phyloP scores from a whole-genome alignment of 2,797 vertebrate genomes.

The Iguana delicatissima region DNA sequence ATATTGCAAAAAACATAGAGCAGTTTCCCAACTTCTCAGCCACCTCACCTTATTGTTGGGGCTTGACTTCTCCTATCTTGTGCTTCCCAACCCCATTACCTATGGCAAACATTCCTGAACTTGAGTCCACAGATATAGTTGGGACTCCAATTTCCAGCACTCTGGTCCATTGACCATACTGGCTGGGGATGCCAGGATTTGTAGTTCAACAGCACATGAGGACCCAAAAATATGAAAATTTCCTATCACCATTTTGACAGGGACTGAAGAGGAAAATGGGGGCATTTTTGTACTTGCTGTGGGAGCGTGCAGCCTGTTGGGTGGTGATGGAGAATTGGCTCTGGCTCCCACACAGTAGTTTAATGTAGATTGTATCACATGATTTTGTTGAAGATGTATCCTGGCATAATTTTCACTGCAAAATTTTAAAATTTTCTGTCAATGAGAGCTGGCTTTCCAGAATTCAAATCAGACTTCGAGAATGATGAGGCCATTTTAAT shows the following conservation, averaged over 20 bases:
- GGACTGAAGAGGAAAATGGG: no score
- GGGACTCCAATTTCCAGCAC: neutral
- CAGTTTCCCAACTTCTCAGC: neutral
- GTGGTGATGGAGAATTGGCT: no score
- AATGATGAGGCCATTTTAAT: neutral
- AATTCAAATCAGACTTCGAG: constrained; percentile 4
- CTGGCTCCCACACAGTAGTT: no score
- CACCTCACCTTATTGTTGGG: neutral
- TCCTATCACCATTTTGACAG: no score
- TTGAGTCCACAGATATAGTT: neutral
- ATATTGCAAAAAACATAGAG: neutral
- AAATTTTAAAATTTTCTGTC: neutral
- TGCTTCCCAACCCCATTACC: neutral
- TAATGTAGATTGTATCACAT: neutral
- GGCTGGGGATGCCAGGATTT: neutral
- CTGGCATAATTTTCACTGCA: neutral
- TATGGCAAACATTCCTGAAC: neutral
- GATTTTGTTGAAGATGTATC: neutral
- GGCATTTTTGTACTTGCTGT: no score
- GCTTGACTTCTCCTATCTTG: neutral
- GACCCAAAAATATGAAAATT: no score
- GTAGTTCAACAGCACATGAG: no score
- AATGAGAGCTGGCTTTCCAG: neutral
- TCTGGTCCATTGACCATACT: neutral
- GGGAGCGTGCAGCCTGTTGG: no score